These are phyloP conservation scores for Reticulitermes speratus DNA, from an alignment of 1,140 invertebrate species.

Conservation along the genomic window DNA sequence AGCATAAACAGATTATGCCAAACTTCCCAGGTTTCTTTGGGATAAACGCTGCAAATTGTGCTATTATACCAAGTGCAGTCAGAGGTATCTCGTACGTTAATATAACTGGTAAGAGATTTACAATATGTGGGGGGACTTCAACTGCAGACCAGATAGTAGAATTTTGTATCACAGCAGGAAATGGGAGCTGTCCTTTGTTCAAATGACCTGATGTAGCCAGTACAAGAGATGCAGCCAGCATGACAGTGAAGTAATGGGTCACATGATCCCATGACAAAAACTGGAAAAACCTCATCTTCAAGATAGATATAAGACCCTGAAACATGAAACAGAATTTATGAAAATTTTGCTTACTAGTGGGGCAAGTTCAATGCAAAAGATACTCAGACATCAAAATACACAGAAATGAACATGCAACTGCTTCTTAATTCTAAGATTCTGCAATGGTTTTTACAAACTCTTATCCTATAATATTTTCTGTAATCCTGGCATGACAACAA, in stretches of 20 bases:
- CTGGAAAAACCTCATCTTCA: not conserved
- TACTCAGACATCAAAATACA: no score
- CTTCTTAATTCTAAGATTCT: no score
- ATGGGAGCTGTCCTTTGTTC: not conserved
- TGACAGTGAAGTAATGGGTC: conserved; percentile 37
- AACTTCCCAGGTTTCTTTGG: not conserved
- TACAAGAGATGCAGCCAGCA: not conserved
- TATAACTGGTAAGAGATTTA: not conserved
- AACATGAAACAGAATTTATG: not conserved
- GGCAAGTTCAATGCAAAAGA: no score
- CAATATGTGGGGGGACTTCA: not conserved
- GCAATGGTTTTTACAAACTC: no score
- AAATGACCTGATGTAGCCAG: conserved; percentile 36
- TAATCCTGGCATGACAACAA: no score
- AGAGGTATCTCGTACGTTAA: not conserved
- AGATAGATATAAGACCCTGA: not conserved
- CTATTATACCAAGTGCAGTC: not conserved
- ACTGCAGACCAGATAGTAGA: not conserved
- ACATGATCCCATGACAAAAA: conserved; percentile 36
- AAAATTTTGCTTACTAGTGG: no score
- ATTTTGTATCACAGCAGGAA: not conserved
- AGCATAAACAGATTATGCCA: not conserved
- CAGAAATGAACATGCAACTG: no score
- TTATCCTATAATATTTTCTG: no score
- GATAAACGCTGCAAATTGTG: not conserved